Evolutionary conservation across 2,113 vertebrate species (phyloP).

Genomic region (Rhegmatorhina hoffmannsi): DNA sequence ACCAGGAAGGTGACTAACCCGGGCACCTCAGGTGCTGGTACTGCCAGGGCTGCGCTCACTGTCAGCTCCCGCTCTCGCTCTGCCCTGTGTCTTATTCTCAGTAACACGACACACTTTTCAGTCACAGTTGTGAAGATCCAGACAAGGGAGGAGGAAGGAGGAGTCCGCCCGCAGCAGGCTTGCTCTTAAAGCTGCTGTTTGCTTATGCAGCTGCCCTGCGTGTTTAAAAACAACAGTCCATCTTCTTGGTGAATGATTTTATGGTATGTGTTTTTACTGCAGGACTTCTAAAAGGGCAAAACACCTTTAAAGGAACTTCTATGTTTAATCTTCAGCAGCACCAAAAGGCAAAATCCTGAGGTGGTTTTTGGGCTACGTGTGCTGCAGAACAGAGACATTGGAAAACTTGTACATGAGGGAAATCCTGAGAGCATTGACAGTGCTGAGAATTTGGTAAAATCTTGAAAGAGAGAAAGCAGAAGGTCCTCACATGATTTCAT

Average conservation of each 20-base stretch:
- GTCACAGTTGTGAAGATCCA: neutral
- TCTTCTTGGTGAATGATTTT: neutral
- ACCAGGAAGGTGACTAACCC: neutral
- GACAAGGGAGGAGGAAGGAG: neutral
- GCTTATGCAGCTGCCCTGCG: neutral
- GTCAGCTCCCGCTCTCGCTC: neutral
- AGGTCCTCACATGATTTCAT: neutral
- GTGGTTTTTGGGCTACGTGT: neutral
- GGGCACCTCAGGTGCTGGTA: fast-evolving
- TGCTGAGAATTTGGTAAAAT: neutral
- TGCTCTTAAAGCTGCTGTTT: neutral
- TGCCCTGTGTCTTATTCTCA: neutral
- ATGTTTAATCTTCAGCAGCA: neutral
- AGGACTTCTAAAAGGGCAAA: neutral
- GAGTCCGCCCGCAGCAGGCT: neutral
- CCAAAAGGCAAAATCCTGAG: neutral
- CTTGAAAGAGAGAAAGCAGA: neutral
- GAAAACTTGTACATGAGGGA: neutral
- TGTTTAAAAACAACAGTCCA: neutral
- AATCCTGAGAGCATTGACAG: neutral
- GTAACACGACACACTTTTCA: neutral
- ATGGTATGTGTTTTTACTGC: neutral
- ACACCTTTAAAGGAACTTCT: neutral
- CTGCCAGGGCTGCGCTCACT: fast-evolving
- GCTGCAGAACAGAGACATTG: neutral